Conservation (phyloP, 2,797 vertebrate species). For the Channallabes apus region DNA sequence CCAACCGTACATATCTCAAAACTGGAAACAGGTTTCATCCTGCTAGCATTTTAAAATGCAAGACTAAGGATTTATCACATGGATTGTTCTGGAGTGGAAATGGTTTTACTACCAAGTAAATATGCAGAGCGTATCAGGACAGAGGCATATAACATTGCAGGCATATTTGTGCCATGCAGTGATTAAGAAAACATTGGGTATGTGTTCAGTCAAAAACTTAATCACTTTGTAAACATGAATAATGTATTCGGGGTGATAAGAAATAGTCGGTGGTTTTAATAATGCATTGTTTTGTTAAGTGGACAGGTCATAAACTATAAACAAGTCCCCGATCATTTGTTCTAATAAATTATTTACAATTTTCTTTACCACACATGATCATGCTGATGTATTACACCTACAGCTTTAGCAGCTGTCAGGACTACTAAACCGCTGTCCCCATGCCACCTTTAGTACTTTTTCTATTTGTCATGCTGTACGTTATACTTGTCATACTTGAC, state of each 20-base stretch:
- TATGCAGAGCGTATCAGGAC: constrained; percentile 15
- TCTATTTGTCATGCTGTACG: background rate
- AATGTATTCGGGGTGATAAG: constrained; percentile 19
- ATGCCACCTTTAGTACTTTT: background rate
- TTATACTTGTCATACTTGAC: background rate
- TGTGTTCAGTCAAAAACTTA: background rate
- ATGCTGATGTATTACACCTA: constrained; percentile 28
- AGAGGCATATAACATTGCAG: constrained; percentile 15
- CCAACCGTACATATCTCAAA: constrained; percentile 36
- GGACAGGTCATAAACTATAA: constrained; percentile 37
- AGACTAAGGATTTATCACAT: background rate
- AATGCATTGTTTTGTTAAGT: constrained; percentile 44
- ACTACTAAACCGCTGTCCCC: background rate
- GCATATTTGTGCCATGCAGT: background rate
- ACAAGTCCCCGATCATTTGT: constrained; percentile 39
- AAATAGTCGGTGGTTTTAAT: constrained; percentile 36
- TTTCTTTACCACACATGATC: background rate
- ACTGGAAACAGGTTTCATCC: constrained; percentile 24
- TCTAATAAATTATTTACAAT: constrained; percentile 45
- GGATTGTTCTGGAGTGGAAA: constrained; percentile 1
- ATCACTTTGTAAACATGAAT: constrained; percentile 14
- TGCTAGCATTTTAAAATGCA: constrained; percentile 25
- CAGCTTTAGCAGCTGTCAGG: background rate
- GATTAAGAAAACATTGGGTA: background rate
- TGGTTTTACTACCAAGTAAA: constrained; percentile 24